These are phyloP conservation scores for Agrochola lota DNA, from an alignment of 2,888 invertebrate species.

Conservation along the genomic window DNA sequence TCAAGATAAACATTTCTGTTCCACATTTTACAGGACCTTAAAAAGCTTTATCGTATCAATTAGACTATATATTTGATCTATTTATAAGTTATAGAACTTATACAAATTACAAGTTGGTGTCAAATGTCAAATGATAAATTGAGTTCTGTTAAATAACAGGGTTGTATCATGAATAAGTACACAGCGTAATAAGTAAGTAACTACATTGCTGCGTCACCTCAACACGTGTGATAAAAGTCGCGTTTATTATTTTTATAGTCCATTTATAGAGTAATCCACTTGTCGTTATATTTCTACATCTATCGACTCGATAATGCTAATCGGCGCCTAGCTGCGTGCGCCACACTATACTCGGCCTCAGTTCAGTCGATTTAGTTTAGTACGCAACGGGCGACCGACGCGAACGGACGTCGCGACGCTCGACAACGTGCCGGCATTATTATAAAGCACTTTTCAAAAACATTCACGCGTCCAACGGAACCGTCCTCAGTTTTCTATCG, in stretches of 20 bases:
- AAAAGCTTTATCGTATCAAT: neutral
- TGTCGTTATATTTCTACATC: conserved; percentile 68
- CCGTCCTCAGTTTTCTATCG: conserved; percentile 81
- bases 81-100: neutral
- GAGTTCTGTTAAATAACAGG: conserved; percentile 3
- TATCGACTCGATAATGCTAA: conserved; percentile 82
- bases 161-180: conserved; percentile 18
- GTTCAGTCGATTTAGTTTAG: conserved; percentile 81
- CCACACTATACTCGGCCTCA: conserved; percentile 79
- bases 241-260: conserved; percentile 45
- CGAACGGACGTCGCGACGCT: conserved; percentile 75
- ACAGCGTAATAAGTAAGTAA: conserved; percentile 17
- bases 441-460: conserved; percentile 73
- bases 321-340: conserved; percentile 81
- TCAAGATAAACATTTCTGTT: neutral
- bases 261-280: conserved; percentile 61
- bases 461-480: conserved; percentile 79
- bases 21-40: neutral
- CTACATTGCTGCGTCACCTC: conserved; percentile 18
- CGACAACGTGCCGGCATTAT: conserved; percentile 74
- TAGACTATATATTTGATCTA: no score
- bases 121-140: conserved; percentile 15
- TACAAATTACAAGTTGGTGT: neutral
- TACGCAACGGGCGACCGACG: conserved; percentile 81
- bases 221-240: conserved; percentile 43